phyloP scores from a whole-genome alignment of 2,888 invertebrate genomes.

The Drosophila eohydei region DNA sequence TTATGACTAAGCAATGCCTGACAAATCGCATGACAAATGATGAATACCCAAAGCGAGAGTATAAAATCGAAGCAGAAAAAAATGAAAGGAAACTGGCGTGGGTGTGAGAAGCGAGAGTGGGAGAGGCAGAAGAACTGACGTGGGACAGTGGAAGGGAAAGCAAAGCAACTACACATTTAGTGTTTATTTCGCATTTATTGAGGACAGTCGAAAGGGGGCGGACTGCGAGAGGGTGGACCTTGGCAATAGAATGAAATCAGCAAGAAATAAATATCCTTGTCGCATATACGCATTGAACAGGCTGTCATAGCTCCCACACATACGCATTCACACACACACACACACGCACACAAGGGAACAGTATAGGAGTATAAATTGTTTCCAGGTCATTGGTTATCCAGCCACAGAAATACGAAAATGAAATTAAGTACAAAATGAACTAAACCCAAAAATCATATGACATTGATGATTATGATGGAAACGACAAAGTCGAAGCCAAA shows the following conservation, averaged over 20 bases:
- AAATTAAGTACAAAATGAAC: constrained; percentile 71
- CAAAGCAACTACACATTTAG: constrained; percentile 72
- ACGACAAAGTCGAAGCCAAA: not conserved
- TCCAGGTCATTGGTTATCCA: constrained; percentile 77
- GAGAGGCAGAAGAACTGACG: not conserved
- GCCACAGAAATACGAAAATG: constrained; percentile 75
- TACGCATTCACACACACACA: constrained; percentile 5
- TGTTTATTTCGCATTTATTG: constrained; percentile 80
- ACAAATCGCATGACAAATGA: not conserved
- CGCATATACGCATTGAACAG: constrained; percentile 49
- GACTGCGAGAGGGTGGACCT: constrained; percentile 11
- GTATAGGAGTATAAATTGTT: constrained; percentile 73
- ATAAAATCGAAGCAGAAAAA: not conserved
- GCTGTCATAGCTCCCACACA: constrained; percentile 50
- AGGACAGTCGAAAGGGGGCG: constrained; percentile 32
- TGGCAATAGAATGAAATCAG: constrained; percentile 73
- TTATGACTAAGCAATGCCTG: not conserved
- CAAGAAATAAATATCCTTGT: constrained; percentile 78
- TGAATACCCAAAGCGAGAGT: constrained; percentile 1
- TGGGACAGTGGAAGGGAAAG: constrained; percentile 11
- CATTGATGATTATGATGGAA: constrained; percentile 67
- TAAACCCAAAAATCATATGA: constrained; percentile 68
- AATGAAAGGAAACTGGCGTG: not conserved
- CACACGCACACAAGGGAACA: constrained; percentile 17
- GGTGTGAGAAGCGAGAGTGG: not conserved